A percentile compares a stretch with the other conserved stretches of the same genome.
Evolutionary conservation across 2,888 invertebrate genomes (phyloP).

Genomic region (Deilephila elpenor): DNA sequence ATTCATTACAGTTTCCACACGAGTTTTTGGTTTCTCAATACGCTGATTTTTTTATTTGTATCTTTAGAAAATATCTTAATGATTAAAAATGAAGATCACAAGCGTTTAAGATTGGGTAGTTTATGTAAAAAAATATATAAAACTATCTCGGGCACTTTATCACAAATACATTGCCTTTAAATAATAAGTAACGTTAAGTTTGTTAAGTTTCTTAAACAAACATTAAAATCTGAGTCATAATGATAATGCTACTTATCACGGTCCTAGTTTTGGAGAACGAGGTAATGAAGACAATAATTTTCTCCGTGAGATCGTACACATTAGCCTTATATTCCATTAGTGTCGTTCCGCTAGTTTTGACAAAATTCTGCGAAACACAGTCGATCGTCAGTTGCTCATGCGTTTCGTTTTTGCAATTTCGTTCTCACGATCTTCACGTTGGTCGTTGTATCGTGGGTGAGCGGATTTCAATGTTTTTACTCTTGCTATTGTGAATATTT

Average conservation of each 20-base stretch:
- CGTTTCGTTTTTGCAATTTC: slow-evolving; percentile 30
- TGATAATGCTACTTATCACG: not conserved
- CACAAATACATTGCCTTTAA: not conserved
- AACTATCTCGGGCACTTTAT: too few species aligned
- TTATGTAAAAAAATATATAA: too few species aligned
- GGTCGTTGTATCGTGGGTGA: slow-evolving; percentile 29
- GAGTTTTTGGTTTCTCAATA: too few species aligned
- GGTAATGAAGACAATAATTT: not conserved
- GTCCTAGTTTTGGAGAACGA: not conserved
- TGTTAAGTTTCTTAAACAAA: slow-evolving; percentile 2
- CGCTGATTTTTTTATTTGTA: too few species aligned
- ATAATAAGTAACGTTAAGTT: not conserved
- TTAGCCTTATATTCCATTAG: not conserved
- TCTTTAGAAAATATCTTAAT: too few species aligned
- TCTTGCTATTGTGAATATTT: slow-evolving; percentile 20
- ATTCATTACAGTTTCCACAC: too few species aligned
- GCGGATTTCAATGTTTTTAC: slow-evolving; percentile 22
- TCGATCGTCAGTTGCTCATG: slow-evolving; percentile 16
- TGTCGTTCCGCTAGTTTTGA: slow-evolving; percentile 18
- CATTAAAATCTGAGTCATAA: not conserved
- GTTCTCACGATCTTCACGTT: slow-evolving; percentile 31
- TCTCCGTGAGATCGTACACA: not conserved
- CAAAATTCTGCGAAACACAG: slow-evolving; percentile 6
- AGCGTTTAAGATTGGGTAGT: too few species aligned
- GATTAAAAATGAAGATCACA: too few species aligned